Evolutionary conservation across 2,888 invertebrate species (phyloP).

Genomic region (Eurytoma californica): DNA sequence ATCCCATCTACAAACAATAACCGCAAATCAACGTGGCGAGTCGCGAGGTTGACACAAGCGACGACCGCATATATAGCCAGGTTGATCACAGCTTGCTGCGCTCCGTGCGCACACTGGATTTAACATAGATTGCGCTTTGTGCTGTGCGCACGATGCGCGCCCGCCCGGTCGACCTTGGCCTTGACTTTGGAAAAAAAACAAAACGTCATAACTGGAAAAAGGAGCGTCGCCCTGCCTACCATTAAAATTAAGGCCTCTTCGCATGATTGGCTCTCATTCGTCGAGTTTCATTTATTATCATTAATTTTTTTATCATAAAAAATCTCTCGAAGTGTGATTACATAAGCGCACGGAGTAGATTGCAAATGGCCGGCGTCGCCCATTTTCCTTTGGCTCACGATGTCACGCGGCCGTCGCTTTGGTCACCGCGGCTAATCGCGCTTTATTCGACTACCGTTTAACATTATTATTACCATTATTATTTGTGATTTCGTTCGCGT

Average conservation of each 20-base stretch:
- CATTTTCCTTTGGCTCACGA: not conserved
- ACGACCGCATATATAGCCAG: conserved; percentile 44
- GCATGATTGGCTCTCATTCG: conserved; percentile 47
- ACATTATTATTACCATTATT: conserved; percentile 54
- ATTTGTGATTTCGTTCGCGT: conserved; percentile 42
- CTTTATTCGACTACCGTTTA: conserved; percentile 1
- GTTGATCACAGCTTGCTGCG: too few relatives aligned
- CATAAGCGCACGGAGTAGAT: conserved; percentile 39
- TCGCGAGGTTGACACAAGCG: conserved; percentile 44
- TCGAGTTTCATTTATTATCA: not conserved
- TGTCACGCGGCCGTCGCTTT: not conserved
- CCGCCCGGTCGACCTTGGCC: too few relatives aligned
- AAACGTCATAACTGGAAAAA: conserved; percentile 20
- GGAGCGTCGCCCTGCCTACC: conserved; percentile 30
- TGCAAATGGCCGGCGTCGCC: conserved; percentile 35
- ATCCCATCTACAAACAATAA: conserved; percentile 52
- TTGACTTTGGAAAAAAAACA: not conserved
- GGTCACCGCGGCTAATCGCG: too few relatives aligned
- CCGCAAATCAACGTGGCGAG: conserved; percentile 41
- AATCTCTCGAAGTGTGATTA: conserved; percentile 8
- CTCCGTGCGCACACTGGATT: too few relatives aligned
- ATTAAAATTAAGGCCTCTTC: conserved; percentile 48
- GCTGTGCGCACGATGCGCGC: too few relatives aligned
- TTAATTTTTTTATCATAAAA: not conserved
- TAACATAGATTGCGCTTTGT: too few relatives aligned